phyloP scores from a whole-genome alignment of 2,113 vertebrate genomes.

The Oxygymnocypris stewartii region DNA sequence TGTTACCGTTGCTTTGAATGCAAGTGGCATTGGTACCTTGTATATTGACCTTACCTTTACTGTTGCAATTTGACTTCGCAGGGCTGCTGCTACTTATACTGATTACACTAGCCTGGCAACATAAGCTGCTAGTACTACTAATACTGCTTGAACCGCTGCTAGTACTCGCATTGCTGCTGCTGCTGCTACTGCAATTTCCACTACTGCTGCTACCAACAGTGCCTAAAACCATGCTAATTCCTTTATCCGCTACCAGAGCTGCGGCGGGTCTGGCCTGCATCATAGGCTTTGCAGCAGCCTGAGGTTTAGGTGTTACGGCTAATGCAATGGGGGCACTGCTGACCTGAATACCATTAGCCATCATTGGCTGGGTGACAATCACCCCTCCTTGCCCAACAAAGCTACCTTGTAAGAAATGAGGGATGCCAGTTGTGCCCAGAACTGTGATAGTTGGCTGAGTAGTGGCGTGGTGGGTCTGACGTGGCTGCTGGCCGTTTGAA shows the following conservation, averaged over 20 bases:
- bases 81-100: conserved; percentile 63
- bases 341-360: conserved; percentile 89
- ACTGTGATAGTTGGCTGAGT: conserved; percentile 87
- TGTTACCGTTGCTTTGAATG: conserved; percentile 10
- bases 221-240: conserved; percentile 73
- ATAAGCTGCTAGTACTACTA: conserved; percentile 53
- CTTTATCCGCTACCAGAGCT: conserved; percentile 76
- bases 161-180: conserved; percentile 56
- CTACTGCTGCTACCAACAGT: conserved; percentile 73
- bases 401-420: conserved; percentile 86
- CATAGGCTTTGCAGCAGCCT: conserved; percentile 76
- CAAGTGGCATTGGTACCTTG: conserved; percentile 38
- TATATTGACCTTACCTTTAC: conserved; percentile 29
- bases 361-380: conserved; percentile 88
- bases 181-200: conserved; percentile 64
- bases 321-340: conserved; percentile 84
- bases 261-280: conserved; percentile 78
- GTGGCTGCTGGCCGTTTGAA: conserved; percentile 70
- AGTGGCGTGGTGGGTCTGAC: conserved; percentile 62
- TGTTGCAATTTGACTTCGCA: conserved; percentile 57
- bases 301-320: conserved; percentile 83
- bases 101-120: conserved; percentile 66
- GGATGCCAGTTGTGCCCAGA: conserved; percentile 82
- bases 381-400: conserved; percentile 88
- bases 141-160: conserved; percentile 52